Percentiles rank a stretch among this genome's conserved stretches.
Conservation (phyloP, 2,113 vertebrate species). For the Talpa occidentalis region DNA sequence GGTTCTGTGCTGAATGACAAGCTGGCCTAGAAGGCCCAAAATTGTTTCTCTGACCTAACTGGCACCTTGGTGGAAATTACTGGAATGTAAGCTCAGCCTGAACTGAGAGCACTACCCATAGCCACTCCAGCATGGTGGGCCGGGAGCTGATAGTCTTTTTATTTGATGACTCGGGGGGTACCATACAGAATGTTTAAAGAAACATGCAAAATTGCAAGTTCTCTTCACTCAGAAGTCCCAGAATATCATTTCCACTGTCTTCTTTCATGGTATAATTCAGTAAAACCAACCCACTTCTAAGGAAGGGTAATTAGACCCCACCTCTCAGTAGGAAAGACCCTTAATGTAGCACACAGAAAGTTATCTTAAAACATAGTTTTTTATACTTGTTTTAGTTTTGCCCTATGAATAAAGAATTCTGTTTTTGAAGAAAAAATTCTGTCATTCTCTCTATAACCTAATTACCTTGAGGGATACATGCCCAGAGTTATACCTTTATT, state of each 20-base stretch:
- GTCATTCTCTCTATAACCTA: not conserved
- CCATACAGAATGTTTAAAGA: not conserved
- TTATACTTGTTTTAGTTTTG: not conserved
- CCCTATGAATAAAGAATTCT: not conserved
- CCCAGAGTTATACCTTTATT: not conserved
- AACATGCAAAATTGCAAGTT: not conserved
- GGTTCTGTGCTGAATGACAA: not conserved
- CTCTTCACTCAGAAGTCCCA: not conserved
- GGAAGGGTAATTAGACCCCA: not conserved
- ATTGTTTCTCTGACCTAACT: not conserved
- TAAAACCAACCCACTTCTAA: not conserved
- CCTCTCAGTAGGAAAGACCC: conserved; percentile 7
- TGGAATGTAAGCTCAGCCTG: not conserved
- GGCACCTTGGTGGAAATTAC: not conserved
- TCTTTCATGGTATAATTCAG: not conserved
- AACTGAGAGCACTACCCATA: not conserved
- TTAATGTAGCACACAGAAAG: not conserved
- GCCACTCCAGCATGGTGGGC: not conserved
- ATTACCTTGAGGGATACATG: not conserved
- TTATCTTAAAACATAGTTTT: conserved; percentile 5
- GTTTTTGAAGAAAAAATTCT: not conserved
- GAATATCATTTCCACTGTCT: not conserved
- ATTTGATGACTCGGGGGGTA: not conserved
- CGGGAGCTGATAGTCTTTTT: not conserved
- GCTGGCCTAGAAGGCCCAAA: not conserved